phyloP scores from a whole-genome alignment of 2,888 invertebrate species.

The Heliconius charithonia region DNA sequence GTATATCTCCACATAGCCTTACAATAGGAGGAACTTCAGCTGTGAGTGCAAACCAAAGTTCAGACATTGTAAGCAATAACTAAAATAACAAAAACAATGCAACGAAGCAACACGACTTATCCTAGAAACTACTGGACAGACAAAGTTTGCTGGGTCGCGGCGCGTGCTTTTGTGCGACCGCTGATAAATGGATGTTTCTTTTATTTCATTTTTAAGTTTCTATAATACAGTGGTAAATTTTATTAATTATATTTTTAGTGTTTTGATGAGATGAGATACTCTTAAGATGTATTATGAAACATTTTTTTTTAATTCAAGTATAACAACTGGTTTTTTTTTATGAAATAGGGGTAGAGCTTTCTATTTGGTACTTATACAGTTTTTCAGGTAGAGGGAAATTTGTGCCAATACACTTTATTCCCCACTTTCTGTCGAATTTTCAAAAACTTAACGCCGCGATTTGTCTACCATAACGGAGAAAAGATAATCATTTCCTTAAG shows the following conservation, averaged over 20 bases:
- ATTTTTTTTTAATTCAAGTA: background rate
- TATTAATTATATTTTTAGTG: background rate
- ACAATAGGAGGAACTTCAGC: background rate
- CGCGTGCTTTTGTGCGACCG: conserved; percentile 9
- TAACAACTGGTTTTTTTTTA: background rate
- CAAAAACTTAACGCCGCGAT: no score
- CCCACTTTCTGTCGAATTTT: no score
- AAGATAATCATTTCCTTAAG: no score
- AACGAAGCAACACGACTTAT: conserved; percentile 17
- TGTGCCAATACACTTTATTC: no score
- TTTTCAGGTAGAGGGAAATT: no score
- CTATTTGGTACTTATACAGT: no score
- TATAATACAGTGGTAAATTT: background rate
- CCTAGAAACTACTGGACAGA: conserved; percentile 1
- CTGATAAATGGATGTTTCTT: conserved; percentile 18
- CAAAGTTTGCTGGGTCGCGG: background rate
- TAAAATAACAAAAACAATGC: conserved; percentile 27
- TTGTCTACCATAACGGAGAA: no score
- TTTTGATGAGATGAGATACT: background rate
- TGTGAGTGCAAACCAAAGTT: conserved; percentile 12
- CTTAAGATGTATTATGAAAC: background rate
- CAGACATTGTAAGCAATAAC: conserved; percentile 32
- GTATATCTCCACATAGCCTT: background rate
- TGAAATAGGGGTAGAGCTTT: no score
- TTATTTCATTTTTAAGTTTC: conserved; percentile 2